Evolutionary conservation across 37 sponge, comb jelly and placozoan species (phyloP).

Genomic region (Haliclona indistincta): DNA sequence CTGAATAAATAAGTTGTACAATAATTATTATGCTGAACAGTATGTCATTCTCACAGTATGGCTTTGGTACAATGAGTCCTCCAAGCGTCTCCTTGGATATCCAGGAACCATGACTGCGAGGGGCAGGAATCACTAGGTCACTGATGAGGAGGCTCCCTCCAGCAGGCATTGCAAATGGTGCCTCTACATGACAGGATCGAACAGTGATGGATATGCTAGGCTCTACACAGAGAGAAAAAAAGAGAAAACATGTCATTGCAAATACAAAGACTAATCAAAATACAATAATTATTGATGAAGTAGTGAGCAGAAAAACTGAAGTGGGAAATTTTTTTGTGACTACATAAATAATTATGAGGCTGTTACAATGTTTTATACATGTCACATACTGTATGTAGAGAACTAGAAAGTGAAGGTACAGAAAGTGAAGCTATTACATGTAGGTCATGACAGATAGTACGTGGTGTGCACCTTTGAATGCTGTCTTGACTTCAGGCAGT

Average conservation of each 20-base stretch:
- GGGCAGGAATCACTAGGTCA: slow-evolving; percentile 66
- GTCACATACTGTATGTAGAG: no score
- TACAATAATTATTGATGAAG: no score
- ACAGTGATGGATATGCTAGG: slow-evolving; percentile 16
- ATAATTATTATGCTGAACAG: background rate
- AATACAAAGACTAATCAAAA: no score
- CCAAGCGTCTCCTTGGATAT: slow-evolving; percentile 33
- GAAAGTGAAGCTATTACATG: background rate
- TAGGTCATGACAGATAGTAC: background rate
- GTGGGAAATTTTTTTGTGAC: background rate
- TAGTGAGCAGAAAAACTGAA: no score
- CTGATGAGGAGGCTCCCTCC: slow-evolving; percentile 22
- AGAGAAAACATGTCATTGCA: no score
- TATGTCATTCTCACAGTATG: slow-evolving; percentile 16
- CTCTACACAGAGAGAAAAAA: background rate
- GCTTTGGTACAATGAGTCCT: slow-evolving; percentile 50
- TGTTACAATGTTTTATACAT: background rate
- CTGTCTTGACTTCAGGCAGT: slow-evolving; percentile 17
- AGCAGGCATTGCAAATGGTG: background rate
- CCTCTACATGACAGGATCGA: slow-evolving; percentile 17
- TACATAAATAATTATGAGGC: background rate
- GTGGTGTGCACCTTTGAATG: slow-evolving; percentile 14
- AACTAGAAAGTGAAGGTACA: no score
- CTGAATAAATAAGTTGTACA: background rate
- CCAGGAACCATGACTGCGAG: slow-evolving; percentile 32